These are phyloP conservation scores for Sturnus vulgaris DNA, from an alignment of 2,113 vertebrate genomes.

Conservation along the genomic window DNA sequence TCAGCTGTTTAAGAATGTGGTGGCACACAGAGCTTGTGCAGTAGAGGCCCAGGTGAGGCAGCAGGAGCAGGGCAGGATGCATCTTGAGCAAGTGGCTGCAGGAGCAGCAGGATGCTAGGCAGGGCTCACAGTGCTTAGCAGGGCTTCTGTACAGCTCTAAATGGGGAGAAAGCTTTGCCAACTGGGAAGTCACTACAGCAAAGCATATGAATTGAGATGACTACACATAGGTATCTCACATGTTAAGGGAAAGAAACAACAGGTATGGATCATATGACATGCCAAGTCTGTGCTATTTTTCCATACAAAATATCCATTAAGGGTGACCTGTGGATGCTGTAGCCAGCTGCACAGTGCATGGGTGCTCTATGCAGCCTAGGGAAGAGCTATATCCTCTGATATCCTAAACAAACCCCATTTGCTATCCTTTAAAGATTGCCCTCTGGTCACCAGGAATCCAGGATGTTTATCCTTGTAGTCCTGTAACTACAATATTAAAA, in stretches of 20 bases:
- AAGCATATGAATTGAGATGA: not conserved
- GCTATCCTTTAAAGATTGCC: not conserved
- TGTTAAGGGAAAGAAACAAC: not conserved
- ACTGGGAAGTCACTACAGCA: not conserved
- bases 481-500: not conserved
- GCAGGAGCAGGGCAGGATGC: not conserved
- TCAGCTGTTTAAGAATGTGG: not conserved
- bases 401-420: not conserved
- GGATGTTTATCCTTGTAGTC: not conserved
- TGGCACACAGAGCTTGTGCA: accelerated
- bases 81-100: not conserved
- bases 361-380: not conserved
- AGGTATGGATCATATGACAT: not conserved
- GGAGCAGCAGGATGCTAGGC: not conserved
- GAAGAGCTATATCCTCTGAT: not conserved
- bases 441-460: not conserved
- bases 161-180: not conserved
- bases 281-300: not conserved
- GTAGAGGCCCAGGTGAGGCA: not conserved
- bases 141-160: not conserved
- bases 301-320: not conserved
- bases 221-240: not conserved
- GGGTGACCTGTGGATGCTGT: accelerated
- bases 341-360: not conserved
- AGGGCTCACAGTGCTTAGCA: not conserved